Base-by-base conservation (phyloP, 2,113 vertebrate species). In the Microcebus ravelobensis region DNA sequence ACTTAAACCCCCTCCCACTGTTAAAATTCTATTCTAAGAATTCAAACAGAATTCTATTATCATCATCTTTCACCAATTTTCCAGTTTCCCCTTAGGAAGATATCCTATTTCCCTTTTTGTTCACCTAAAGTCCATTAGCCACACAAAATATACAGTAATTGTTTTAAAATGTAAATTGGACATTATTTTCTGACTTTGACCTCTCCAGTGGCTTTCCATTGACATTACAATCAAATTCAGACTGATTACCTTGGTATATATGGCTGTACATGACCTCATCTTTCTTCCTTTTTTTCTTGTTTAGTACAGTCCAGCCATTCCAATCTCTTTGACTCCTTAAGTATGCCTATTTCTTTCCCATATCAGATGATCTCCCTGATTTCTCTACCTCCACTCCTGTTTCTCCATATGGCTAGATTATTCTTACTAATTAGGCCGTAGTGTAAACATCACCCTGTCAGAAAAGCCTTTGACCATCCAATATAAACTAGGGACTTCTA, bases 141-240 rank as follows among this genome's bases (percentile, higher is more conserved):
- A 93, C 87, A 61, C 13, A 63, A 74, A 70, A 50, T 3, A 36
- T 68, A 79, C 7, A 59, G 29, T 77, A 27, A 45, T 31, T 21
- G 25, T 67, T 80, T 87, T 59, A 31, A 59, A 74, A 74, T 55
- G 13, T 57, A 92, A 57, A 88, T 76, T 57, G 39, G 36, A 45
- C n/a, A 87, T 20, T 29, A 82, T 77, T 71, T 20, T 45, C n/a
- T 83, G 52, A 70, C 6, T 76, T 91, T 71, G 15, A 87, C 57
- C 67, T 50, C 45, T 77, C 27, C 50, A 27, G 36, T 48, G 70
- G 2, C 15, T 74, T 92, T 79, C 21, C 23, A 25, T 74, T 89
- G 52, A 70, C 36, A 74, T 89, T 61, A 90, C 25, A 85, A 68
- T 81, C 88, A 92, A 89, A 94, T 76, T 50, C 34, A 89, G 23